Conservation (phyloP, 2,888 invertebrate genomes). For the Ctenicera cuprea region DNA sequence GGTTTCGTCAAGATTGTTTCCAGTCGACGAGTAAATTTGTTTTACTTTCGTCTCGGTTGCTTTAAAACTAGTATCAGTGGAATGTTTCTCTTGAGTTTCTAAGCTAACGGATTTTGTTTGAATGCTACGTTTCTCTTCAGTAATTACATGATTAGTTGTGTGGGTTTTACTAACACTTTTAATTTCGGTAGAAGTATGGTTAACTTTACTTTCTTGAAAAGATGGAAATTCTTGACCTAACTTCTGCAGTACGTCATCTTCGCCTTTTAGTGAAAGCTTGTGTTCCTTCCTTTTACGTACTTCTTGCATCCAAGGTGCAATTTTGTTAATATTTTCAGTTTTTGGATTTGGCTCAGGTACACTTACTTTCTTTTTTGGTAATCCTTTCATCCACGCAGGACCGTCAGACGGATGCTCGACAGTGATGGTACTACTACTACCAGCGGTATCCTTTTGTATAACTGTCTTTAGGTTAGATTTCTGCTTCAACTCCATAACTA, state of each 20-base stretch:
- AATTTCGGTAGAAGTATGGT: background rate
- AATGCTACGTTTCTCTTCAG: background rate
- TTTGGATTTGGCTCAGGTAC: background rate
- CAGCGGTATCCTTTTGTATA: background rate
- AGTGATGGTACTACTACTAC: background rate
- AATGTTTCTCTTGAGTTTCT: background rate
- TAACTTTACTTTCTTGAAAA: background rate
- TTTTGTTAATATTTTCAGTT: background rate
- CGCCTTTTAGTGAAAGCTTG: conserved; percentile 21
- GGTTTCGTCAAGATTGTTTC: background rate
- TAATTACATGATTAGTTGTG: background rate
- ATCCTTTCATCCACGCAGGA: background rate
- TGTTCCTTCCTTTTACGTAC: conserved; percentile 16
- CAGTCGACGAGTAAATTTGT: background rate
- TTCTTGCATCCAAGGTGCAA: conserved; percentile 39
- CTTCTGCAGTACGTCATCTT: conserved; percentile 2
- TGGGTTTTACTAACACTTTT: background rate
- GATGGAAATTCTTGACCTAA: background rate
- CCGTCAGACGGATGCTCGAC: background rate
- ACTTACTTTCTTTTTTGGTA: background rate
- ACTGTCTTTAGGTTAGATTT: background rate
- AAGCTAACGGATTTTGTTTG: background rate
- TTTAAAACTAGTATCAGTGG: background rate
- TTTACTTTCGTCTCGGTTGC: background rate
- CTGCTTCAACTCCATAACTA: background rate